These are phyloP conservation scores for Cenopis cana DNA, from an alignment of 2,888 invertebrate species.

Conservation along the genomic window DNA sequence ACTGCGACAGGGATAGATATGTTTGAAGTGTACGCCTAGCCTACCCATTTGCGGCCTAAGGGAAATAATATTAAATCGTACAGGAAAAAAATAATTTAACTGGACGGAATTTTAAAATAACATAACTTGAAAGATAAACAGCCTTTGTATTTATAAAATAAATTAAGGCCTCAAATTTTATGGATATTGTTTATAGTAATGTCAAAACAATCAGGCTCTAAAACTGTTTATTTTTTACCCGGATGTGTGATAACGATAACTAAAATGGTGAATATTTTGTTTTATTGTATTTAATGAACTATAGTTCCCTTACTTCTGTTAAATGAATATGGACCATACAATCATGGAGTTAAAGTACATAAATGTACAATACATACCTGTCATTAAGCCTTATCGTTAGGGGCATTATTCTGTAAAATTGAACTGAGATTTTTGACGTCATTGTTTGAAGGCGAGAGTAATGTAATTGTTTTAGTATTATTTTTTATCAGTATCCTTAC, in stretches of 20 bases:
- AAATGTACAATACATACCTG: constrained; percentile 10
- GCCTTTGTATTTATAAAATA: background rate
- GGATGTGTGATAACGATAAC: background rate
- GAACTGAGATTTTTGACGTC: constrained; percentile 27
- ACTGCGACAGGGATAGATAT: background rate
- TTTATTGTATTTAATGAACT: background rate
- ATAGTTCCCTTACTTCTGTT: background rate
- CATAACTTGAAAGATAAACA: background rate
- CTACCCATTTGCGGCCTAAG: background rate
- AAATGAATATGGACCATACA: constrained; percentile 3
- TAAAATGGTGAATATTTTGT: background rate
- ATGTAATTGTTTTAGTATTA: constrained; percentile 36
- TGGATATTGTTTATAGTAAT: background rate
- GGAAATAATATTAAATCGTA: constrained; percentile 2
- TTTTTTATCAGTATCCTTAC: constrained; percentile 39
- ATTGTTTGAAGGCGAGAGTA: background rate
- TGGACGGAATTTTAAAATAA: background rate
- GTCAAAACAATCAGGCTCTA: background rate
- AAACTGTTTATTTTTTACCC: background rate
- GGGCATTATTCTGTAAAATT: constrained; percentile 16
- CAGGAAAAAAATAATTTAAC: constrained; percentile 1
- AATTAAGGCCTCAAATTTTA: background rate
- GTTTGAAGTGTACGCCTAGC: no score
- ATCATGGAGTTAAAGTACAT: constrained; percentile 18
- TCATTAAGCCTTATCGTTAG: constrained; percentile 19